Evolutionary conservation across 2,888 invertebrate genomes (phyloP).

Genomic region (Trissoscelio sp.): DNA sequence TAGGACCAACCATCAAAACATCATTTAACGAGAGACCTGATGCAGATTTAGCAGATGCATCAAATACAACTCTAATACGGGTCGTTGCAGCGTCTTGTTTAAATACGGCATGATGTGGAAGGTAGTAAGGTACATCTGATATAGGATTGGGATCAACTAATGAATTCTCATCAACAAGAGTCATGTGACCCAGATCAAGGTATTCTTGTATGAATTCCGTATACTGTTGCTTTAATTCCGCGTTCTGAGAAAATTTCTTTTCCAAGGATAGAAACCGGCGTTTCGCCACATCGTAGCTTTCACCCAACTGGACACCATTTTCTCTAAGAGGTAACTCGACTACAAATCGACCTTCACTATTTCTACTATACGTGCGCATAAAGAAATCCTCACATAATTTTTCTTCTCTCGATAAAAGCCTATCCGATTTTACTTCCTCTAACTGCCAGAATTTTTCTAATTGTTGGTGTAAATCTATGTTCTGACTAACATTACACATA

Average conservation of each 20-base stretch:
- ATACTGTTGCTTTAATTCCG: not conserved
- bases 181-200: conserved; percentile 8
- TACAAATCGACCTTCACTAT: conserved; percentile 48
- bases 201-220: conserved; percentile 5
- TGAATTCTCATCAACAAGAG: not conserved
- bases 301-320: not conserved
- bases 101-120: too few relatives aligned
- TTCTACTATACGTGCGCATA: conserved; percentile 28
- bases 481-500: not conserved
- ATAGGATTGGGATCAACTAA: not conserved
- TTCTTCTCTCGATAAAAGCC: conserved; percentile 57
- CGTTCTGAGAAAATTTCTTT: not conserved
- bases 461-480: conserved; percentile 39
- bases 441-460: conserved; percentile 68
- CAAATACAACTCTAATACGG: too few relatives aligned
- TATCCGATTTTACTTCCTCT: conserved; percentile 43
- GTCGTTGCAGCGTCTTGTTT: too few relatives aligned
- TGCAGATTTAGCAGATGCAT: too few relatives aligned
- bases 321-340: conserved; percentile 22
- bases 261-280: not conserved
- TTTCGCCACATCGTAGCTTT: not conserved
- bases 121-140: too few relatives aligned
- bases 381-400: conserved; percentile 67
- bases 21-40: too few relatives aligned
- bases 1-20: too few relatives aligned